A percentile compares a stretch with the other conserved stretches of the same genome.
Conservation (phyloP, 2,113 vertebrate genomes). For the Neogobius melanostomus region DNA sequence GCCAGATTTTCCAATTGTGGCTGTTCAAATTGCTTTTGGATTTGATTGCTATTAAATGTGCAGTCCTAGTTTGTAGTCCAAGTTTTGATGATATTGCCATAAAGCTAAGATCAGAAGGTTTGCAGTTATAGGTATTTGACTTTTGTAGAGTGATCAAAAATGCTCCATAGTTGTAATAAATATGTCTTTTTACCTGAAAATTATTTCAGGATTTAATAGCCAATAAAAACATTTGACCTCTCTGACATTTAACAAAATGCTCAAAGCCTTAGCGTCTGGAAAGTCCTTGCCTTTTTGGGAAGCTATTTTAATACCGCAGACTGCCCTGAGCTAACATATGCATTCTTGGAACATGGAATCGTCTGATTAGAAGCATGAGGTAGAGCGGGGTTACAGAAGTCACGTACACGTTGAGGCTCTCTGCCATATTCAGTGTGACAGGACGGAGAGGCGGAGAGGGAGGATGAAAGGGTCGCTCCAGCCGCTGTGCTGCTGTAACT, state of each 20-base stretch:
- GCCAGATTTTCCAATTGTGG: too few relatives aligned
- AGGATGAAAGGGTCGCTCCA: conserved; percentile 4
- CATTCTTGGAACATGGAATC: conserved; percentile 2
- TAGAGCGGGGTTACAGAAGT: conserved; percentile 20
- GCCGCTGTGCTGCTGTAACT: conserved; percentile 43
- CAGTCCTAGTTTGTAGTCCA: too few relatives aligned
- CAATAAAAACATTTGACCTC: too few relatives aligned
- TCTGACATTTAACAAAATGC: not conserved
- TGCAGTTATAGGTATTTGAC: too few relatives aligned
- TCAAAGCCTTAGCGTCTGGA: not conserved
- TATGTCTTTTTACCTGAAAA: too few relatives aligned
- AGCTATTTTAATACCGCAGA: not conserved
- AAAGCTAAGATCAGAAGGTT: too few relatives aligned
- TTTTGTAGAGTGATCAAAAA: too few relatives aligned
- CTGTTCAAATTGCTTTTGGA: too few relatives aligned
- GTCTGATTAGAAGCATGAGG: conserved; percentile 31
- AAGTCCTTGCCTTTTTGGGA: not conserved
- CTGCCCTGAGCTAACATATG: conserved; percentile 12
- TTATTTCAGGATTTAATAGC: too few relatives aligned
- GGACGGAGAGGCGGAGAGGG: conserved; percentile 40
- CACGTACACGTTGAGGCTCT: conserved; percentile 21
- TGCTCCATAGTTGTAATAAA: too few relatives aligned
- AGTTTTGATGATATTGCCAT: too few relatives aligned
- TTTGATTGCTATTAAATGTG: too few relatives aligned
- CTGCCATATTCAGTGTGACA: conserved; percentile 31